Conservation (phyloP, 2,888 invertebrate genomes). For the Tenodera sinensis region DNA sequence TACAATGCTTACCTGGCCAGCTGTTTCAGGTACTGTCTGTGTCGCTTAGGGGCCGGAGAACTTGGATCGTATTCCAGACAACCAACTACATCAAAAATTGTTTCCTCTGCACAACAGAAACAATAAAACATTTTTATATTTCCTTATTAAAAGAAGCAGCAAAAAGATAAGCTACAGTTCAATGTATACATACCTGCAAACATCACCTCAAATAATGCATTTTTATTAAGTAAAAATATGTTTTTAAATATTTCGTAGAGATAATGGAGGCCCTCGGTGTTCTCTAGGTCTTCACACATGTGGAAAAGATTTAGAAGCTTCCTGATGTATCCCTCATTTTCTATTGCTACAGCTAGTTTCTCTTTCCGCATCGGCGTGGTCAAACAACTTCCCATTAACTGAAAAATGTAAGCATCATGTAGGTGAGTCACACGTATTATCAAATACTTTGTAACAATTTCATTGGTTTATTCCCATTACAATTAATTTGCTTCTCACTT, state of each 20-base stretch:
- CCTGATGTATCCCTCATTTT: conserved; percentile 91
- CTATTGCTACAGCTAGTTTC: conserved; percentile 87
- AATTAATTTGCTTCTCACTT: too few species aligned
- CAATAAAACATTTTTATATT: background rate
- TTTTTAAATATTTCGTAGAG: conserved; percentile 98
- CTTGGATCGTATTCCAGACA: conserved; percentile 97
- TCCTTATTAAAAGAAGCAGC: background rate
- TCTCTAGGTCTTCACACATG: conserved; percentile 95
- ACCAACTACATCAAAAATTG: conserved; percentile 96
- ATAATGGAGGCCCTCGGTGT: conserved; percentile 90
- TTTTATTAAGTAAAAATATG: conserved; percentile 97
- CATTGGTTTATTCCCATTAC: too few species aligned
- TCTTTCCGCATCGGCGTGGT: conserved; percentile 89
- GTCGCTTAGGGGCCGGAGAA: conserved; percentile 79
- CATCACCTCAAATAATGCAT: conserved; percentile 95
- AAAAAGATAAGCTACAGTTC: background rate
- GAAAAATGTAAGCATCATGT: conserved; percentile 29
- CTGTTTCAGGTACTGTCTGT: conserved; percentile 92
- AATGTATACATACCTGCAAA: conserved; percentile 63
- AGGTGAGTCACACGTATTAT: background rate
- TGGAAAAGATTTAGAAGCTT: conserved; percentile 93
- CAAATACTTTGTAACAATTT: too few species aligned
- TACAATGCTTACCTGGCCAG: conserved; percentile 59
- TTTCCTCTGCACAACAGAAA: conserved; percentile 59
- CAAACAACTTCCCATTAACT: conserved; percentile 79